A percentile compares a stretch with the other conserved stretches of the same genome.
Conservation (phyloP, 2,888 invertebrate species). For the Anodontia alba region DNA sequence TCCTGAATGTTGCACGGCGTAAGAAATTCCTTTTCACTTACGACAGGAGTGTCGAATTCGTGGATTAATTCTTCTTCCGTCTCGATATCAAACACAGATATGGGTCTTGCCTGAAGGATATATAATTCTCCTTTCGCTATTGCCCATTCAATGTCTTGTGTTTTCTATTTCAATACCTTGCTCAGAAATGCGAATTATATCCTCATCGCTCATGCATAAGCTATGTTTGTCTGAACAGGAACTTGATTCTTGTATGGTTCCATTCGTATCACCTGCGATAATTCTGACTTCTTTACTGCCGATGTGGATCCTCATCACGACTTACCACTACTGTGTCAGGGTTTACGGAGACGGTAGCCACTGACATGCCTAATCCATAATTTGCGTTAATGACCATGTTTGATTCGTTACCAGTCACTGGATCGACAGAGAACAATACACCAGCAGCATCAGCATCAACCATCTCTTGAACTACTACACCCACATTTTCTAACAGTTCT, state of each 20-base stretch:
- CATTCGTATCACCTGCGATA: background rate
- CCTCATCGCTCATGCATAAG: background rate
- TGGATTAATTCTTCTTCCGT: conserved; percentile 21
- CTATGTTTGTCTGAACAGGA: background rate
- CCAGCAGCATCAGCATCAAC: conserved; percentile 14
- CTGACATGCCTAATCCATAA: conserved; percentile 15
- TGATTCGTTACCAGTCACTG: background rate
- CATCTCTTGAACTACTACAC: too few species aligned
- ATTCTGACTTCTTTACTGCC: background rate
- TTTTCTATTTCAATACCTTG: background rate
- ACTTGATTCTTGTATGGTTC: background rate
- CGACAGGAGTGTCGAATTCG: conserved; percentile 23
- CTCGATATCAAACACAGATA: background rate
- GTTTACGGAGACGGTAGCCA: conserved; percentile 6
- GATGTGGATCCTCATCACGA: background rate
- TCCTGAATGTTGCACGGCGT: conserved; percentile 25
- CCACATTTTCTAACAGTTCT: too few species aligned
- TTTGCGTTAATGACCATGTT: conserved; percentile 14
- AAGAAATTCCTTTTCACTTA: background rate
- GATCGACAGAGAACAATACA: background rate
- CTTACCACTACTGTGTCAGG: conserved; percentile 4
- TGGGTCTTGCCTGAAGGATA: conserved; percentile 22
- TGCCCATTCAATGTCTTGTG: conserved; percentile 26
- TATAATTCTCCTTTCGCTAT: background rate
- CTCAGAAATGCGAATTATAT: background rate